phyloP scores from a whole-genome alignment of 2,113 vertebrate species.

The Rutilus rutilus region DNA sequence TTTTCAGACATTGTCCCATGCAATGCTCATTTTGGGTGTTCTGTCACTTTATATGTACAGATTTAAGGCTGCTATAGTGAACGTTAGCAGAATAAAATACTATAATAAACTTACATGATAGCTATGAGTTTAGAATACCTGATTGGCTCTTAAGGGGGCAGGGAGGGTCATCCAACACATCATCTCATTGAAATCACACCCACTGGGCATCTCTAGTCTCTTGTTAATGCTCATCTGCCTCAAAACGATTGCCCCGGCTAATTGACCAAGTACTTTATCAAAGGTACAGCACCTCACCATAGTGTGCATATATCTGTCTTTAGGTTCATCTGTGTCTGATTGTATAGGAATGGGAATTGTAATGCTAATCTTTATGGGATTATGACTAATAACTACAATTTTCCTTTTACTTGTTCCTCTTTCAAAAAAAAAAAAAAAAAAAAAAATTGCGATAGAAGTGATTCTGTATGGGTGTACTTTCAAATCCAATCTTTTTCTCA shows the following conservation, averaged over 20 bases:
- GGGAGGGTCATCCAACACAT: slow-evolving; percentile 46
- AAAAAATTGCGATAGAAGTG: slow-evolving; percentile 24
- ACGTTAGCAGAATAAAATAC: slow-evolving; percentile 11
- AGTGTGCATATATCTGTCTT: slow-evolving; percentile 38
- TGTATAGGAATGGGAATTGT: slow-evolving; percentile 57
- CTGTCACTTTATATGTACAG: slow-evolving; percentile 40
- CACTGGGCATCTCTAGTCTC: slow-evolving; percentile 58
- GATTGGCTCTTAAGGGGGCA: slow-evolving; percentile 25
- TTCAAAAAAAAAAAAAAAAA: slow-evolving; percentile 17
- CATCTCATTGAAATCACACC: slow-evolving; percentile 55
- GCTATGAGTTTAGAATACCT: slow-evolving; percentile 25
- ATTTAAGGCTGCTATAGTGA: slow-evolving; percentile 49
- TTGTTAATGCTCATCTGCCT: slow-evolving; percentile 31
- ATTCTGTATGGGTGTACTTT: slow-evolving; percentile 8
- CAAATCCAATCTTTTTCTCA: not conserved
- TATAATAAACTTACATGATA: not conserved
- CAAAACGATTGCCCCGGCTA: slow-evolving; percentile 26
- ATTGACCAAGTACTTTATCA: slow-evolving; percentile 53
- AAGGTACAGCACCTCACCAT: slow-evolving; percentile 31
- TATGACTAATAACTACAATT: slow-evolving; percentile 49
- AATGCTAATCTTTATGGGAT: slow-evolving; percentile 53
- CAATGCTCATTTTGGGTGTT: slow-evolving; percentile 24
- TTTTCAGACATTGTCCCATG: slow-evolving; percentile 18
- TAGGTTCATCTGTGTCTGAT: slow-evolving; percentile 42
- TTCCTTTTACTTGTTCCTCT: slow-evolving; percentile 16